Evolutionary conservation across 2,113 vertebrate species (phyloP).

Genomic region (Gnathonemus longibarbis): DNA sequence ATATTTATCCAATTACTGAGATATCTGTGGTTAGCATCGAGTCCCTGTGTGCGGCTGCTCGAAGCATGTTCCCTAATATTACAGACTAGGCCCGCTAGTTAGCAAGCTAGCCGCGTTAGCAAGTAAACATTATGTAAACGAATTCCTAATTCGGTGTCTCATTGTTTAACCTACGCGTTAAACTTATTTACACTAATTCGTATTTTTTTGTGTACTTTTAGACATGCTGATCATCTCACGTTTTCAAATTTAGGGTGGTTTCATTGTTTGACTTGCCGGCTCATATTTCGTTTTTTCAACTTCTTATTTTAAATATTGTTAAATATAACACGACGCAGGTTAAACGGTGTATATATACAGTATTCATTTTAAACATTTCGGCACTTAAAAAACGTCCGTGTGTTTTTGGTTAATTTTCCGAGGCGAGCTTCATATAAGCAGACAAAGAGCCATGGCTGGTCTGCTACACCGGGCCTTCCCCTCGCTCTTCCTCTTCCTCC

Average conservation of each 20-base stretch:
- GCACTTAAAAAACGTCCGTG: background rate
- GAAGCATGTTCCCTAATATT: background rate
- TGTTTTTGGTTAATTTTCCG: background rate
- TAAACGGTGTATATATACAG: background rate
- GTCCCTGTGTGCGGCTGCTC: background rate
- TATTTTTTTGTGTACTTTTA: background rate
- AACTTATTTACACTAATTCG: background rate
- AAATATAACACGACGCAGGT: background rate
- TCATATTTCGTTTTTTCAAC: background rate
- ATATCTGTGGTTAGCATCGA: background rate
- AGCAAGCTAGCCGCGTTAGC: background rate
- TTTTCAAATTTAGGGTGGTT: background rate
- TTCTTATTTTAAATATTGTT: background rate
- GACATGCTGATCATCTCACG: background rate
- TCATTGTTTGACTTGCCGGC: background rate
- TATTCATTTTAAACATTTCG: background rate
- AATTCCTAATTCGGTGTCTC: no score
- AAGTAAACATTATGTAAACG: background rate
- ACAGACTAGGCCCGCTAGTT: background rate
- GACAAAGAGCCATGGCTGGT: background rate
- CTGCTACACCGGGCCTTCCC: background rate
- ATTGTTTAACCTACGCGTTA: no score
- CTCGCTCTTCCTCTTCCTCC: background rate
- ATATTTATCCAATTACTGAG: background rate
- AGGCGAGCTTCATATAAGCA: background rate